These are phyloP conservation scores for Paradoxurus hermaphroditus DNA, from an alignment of 2,113 vertebrate genomes.

Conservation along the genomic window DNA sequence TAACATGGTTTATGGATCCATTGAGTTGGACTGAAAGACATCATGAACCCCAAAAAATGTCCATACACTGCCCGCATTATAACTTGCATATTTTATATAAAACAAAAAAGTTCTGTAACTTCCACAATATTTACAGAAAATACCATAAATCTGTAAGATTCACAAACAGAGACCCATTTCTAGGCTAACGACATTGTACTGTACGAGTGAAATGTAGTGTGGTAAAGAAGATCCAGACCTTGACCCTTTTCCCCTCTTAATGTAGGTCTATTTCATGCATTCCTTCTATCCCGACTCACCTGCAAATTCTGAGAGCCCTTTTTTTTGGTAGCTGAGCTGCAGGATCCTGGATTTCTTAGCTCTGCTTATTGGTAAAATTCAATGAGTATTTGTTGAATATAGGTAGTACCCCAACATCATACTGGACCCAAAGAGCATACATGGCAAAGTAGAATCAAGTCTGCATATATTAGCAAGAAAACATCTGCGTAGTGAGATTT, in stretches of 20 bases:
- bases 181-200: not conserved
- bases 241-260: not conserved
- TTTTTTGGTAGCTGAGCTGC: not conserved
- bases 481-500: not conserved
- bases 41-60: not conserved
- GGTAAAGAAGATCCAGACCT: not conserved
- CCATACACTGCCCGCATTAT: not conserved
- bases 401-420: not conserved
- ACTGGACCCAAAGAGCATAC: accelerated
- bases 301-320: not conserved
- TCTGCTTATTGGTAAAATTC: not conserved
- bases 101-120: not conserved
- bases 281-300: not conserved
- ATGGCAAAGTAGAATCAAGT: not conserved
- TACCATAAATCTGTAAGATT: not conserved
- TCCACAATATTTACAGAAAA: not conserved
- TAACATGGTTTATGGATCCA: not conserved
- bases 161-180: not conserved
- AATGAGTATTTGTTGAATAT: not conserved
- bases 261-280: not conserved
- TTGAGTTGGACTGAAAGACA: not conserved
- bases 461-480: not conserved
- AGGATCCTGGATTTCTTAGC: not conserved
- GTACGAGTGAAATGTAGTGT: not conserved
- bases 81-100: not conserved